Evolutionary conservation across 2,797 vertebrate genomes (phyloP).

Genomic region (Sebastes flavidus): DNA sequence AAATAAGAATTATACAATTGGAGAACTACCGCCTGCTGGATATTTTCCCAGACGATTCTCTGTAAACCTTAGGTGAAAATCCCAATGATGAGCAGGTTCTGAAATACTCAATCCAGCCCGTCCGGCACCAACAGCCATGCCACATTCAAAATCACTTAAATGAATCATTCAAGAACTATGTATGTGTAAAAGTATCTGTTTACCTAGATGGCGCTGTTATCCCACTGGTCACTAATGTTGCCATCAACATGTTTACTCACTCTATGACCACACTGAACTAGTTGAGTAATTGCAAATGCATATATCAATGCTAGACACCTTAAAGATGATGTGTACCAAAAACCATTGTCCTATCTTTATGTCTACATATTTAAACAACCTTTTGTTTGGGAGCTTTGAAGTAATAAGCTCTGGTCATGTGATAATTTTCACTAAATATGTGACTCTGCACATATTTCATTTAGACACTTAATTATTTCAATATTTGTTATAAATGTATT

Average conservation of each 20-base stretch:
- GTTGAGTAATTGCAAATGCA: background rate
- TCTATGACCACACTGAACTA: background rate
- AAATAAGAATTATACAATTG: background rate
- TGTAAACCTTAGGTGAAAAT: background rate
- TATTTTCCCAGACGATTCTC: background rate
- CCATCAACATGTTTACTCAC: background rate
- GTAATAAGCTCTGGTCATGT: background rate
- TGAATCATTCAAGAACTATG: background rate
- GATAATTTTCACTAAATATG: background rate
- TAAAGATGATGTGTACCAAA: background rate
- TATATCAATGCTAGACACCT: background rate
- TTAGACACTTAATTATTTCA: background rate
- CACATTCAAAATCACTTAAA: background rate
- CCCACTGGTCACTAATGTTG: rapidly evolving
- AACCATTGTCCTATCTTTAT: background rate
- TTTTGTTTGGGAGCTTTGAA: slow-evolving; percentile 2
- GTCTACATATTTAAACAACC: slow-evolving; percentile 6
- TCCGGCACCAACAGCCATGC: background rate
- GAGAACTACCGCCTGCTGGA: background rate
- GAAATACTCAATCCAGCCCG: no score
- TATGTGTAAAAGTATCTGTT: background rate
- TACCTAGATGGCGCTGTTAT: background rate
- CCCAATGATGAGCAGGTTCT: no score
- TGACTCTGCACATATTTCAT: background rate
- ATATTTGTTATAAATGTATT: background rate